phyloP scores from a whole-genome alignment of 2,888 invertebrate species.

The Caenorhabditis wallacei region DNA sequence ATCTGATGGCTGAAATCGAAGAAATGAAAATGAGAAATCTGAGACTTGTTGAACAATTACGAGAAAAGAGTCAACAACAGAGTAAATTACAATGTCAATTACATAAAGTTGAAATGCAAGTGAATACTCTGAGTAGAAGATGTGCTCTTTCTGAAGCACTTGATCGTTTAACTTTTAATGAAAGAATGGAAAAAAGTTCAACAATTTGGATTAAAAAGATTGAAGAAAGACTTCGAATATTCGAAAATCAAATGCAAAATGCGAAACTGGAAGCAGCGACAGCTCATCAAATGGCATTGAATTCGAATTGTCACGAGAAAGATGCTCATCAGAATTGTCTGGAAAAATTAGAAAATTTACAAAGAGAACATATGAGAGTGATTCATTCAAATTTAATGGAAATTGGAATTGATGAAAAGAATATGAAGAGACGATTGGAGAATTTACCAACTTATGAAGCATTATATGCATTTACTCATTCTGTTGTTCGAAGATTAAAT shows the following conservation, averaged over 20 bases:
- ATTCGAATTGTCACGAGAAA: constrained; percentile 73
- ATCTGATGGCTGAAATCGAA: constrained; percentile 72
- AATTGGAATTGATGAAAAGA: constrained; percentile 49
- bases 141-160: constrained; percentile 76
- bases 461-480: constrained; percentile 81
- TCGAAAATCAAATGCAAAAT: constrained; percentile 74
- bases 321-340: constrained; percentile 76
- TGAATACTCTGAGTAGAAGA: constrained; percentile 67
- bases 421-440: constrained; percentile 74
- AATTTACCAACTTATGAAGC: constrained; percentile 81
- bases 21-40: constrained; percentile 76
- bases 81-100: constrained; percentile 75
- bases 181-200: constrained; percentile 68
- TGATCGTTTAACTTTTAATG: constrained; percentile 74
- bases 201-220: constrained; percentile 67
- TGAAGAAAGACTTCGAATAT: constrained; percentile 74
- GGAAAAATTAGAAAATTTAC: constrained; percentile 81
- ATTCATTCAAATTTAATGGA: constrained; percentile 66
- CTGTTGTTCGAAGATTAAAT: constrained; percentile 75
- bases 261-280: constrained; percentile 73
- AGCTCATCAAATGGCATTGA: constrained; percentile 76
- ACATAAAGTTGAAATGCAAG: constrained; percentile 75
- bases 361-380: constrained; percentile 79
- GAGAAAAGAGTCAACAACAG: constrained; percentile 79
- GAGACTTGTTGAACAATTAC: constrained; percentile 79